Conservation (phyloP, 2,113 vertebrate species). For the Xenopus borealis region DNA sequence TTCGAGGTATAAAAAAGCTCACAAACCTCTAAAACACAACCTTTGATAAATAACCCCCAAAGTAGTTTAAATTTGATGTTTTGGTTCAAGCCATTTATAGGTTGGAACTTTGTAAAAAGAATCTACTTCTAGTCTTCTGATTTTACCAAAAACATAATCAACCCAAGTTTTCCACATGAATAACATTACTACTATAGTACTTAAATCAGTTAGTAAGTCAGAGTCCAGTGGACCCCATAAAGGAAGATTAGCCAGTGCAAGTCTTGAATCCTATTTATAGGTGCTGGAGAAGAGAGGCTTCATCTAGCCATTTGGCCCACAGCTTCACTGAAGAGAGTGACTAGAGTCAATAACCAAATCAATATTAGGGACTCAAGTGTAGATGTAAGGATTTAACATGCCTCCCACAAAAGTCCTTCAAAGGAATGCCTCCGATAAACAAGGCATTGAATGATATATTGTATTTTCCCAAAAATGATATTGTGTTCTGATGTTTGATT, state of each 20-base stretch:
- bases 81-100: too few relatives aligned
- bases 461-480: neutral
- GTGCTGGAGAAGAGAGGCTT: neutral
- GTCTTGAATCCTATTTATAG: neutral
- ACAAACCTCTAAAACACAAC: too few relatives aligned
- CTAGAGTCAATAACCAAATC: neutral
- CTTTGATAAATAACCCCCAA: too few relatives aligned
- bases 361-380: neutral
- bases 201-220: too few relatives aligned
- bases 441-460: neutral
- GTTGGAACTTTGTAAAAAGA: too few relatives aligned
- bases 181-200: too few relatives aligned
- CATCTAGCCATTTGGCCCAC: neutral
- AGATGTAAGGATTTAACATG: neutral
- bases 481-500: neutral
- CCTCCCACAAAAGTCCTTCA: neutral
- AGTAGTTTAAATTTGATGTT: too few relatives aligned
- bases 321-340: neutral
- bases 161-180: too few relatives aligned
- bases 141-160: too few relatives aligned
- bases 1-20: too few relatives aligned
- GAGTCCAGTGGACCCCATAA: too few relatives aligned
- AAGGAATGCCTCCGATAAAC: neutral
- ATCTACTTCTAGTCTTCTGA: too few relatives aligned
- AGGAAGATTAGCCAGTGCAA: neutral